Conservation (phyloP, 2,797 vertebrate species). For the Loriculus beryllinus region DNA sequence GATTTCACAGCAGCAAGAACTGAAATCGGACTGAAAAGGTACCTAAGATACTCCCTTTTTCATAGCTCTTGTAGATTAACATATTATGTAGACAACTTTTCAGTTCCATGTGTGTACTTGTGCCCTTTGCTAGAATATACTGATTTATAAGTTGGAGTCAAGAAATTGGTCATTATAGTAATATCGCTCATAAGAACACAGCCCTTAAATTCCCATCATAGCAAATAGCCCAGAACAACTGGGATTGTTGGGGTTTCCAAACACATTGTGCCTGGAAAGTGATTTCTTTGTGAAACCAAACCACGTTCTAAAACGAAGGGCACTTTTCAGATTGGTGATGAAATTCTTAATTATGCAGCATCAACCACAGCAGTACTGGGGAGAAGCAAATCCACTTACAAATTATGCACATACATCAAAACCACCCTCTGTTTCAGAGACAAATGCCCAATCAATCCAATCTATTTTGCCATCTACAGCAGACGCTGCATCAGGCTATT, state of each 20-base stretch:
- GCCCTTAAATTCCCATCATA: not conserved
- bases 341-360: constrained; percentile 55
- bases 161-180: not conserved
- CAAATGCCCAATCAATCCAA: constrained; percentile 51
- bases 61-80: not conserved
- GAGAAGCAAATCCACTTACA: constrained; percentile 36
- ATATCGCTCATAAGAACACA: not conserved
- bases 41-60: not conserved
- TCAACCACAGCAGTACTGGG: not conserved
- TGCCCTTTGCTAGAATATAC: not conserved
- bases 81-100: not conserved
- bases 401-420: constrained; percentile 64
- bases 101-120: not conserved
- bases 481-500: constrained; percentile 45
- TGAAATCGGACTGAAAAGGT: not conserved
- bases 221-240: not conserved
- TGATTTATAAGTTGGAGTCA: not conserved
- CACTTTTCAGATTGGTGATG: constrained; percentile 14
- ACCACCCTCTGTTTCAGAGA: constrained; percentile 49
- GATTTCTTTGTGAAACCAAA: constrained; percentile 7
- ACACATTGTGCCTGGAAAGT: not conserved
- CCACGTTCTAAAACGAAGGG: not conserved
- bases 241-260: not conserved
- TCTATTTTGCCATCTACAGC: constrained; percentile 50
- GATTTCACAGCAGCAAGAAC: not conserved